A percentile compares a stretch with the other conserved stretches of the same genome.
Evolutionary conservation across 1,140 invertebrate species (phyloP).

Genomic region (Drosophila malerkotliana): DNA sequence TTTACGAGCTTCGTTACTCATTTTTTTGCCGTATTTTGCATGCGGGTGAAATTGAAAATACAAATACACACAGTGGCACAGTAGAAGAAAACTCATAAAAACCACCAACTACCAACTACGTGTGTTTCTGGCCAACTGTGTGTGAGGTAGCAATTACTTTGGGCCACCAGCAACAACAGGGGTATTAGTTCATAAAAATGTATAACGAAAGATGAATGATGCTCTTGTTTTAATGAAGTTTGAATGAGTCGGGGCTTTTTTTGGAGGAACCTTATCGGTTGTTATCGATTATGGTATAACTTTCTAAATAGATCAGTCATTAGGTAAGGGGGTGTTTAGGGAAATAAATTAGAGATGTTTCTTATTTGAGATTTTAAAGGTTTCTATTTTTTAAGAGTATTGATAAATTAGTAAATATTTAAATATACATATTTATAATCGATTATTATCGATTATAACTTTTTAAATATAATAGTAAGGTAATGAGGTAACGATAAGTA

Average conservation of each 20-base stretch:
- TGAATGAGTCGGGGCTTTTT: neutral
- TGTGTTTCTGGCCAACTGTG: constrained; percentile 9
- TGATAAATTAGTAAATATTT: too few species aligned
- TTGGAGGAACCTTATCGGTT: neutral
- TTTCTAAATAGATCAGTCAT: constrained; percentile 1
- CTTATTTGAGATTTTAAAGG: too few species aligned
- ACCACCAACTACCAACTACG: neutral
- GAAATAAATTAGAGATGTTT: too few species aligned
- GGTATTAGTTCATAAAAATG: constrained; percentile 16
- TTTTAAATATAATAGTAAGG: neutral
- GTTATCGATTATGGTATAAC: neutral
- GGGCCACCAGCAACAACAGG: neutral
- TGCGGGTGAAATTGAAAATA: constrained; percentile 69
- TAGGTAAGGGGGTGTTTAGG: neutral
- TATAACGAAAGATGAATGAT: constrained; percentile 38
- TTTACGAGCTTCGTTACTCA: constrained; percentile 49
- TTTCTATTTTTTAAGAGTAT: too few species aligned
- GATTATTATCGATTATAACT: neutral
- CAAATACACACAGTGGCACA: constrained; percentile 17
- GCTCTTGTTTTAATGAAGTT: constrained; percentile 42
- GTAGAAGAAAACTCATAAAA: constrained; percentile 29
- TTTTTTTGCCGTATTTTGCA: constrained; percentile 26
- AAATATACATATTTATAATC: too few species aligned
- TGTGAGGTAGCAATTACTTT: constrained; percentile 26
- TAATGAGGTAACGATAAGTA: too few species aligned